Evolutionary conservation across 2,888 invertebrate species (phyloP).

Genomic region (Meliscaeva auricollis): DNA sequence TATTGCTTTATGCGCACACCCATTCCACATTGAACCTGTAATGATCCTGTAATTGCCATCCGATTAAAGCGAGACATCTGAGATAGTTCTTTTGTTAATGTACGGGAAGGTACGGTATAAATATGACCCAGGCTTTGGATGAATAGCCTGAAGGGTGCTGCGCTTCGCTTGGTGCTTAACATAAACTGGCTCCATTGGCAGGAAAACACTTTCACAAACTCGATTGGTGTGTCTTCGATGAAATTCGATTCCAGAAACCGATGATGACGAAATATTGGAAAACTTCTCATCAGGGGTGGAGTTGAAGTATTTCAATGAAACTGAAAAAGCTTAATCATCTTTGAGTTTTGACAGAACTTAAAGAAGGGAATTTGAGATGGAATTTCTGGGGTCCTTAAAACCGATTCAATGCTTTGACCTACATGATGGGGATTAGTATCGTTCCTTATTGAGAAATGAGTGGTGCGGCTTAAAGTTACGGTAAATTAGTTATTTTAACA

Average conservation of each 20-base stretch:
- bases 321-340: neutral
- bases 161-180: neutral
- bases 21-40: conserved; percentile 48
- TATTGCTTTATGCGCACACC: conserved; percentile 47
- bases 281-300: conserved; percentile 57
- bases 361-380: too few species aligned
- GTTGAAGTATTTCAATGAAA: neutral
- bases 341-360: neutral
- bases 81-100: conserved; percentile 41
- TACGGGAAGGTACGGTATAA: neutral
- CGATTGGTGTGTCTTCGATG: conserved; percentile 64
- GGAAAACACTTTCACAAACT: conserved; percentile 71
- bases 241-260: conserved; percentile 69
- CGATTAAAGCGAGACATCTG: conserved; percentile 72
- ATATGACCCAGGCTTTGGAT: neutral
- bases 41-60: conserved; percentile 74
- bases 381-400: too few species aligned
- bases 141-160: conserved; percentile 14
- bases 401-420: too few species aligned
- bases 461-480: too few species aligned
- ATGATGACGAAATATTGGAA: conserved; percentile 73
- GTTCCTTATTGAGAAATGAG: too few species aligned
- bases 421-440: too few species aligned
- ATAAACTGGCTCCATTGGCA: conserved; percentile 59
- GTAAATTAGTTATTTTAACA: too few species aligned